Conservation (phyloP, 2,113 vertebrate species). For the Nannospalax galili region DNA sequence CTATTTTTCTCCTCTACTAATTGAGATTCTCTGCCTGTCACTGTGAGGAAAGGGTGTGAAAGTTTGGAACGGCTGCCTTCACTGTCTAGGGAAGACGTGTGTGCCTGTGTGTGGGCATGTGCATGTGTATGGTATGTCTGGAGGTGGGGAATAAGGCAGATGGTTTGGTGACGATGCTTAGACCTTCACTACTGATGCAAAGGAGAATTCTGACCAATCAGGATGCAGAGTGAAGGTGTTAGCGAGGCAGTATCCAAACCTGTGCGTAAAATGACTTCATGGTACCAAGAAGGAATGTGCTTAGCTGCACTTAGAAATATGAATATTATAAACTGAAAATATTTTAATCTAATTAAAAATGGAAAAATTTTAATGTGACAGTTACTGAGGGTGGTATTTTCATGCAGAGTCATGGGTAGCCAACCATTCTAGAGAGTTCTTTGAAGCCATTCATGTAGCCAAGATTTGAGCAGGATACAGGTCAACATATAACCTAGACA, state of each 20-base stretch:
- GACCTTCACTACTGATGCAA: neutral
- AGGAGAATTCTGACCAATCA: neutral
- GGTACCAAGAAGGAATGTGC: neutral
- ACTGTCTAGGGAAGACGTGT: conserved; percentile 58
- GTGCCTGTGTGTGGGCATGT: conserved; percentile 21
- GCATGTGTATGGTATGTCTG: neutral
- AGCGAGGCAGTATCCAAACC: neutral
- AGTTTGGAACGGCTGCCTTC: conserved; percentile 79
- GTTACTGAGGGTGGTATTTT: neutral
- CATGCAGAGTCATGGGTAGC: neutral
- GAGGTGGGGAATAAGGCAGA: neutral
- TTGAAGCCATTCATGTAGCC: neutral
- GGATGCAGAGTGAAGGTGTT: neutral
- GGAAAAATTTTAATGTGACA: neutral
- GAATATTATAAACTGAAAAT: conserved; percentile 33
- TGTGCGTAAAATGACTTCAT: neutral
- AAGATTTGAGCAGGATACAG: neutral
- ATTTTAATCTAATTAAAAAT: conserved; percentile 42
- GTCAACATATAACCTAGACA: neutral
- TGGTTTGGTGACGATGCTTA: conserved; percentile 30
- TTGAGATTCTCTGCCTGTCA: conserved; percentile 80
- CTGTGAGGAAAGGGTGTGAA: conserved; percentile 75
- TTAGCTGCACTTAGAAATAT: neutral
- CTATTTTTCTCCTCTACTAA: conserved; percentile 81
- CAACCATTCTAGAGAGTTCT: neutral